Conservation (phyloP, 1,140 invertebrate species). For the Heterodera schachtii region DNA sequence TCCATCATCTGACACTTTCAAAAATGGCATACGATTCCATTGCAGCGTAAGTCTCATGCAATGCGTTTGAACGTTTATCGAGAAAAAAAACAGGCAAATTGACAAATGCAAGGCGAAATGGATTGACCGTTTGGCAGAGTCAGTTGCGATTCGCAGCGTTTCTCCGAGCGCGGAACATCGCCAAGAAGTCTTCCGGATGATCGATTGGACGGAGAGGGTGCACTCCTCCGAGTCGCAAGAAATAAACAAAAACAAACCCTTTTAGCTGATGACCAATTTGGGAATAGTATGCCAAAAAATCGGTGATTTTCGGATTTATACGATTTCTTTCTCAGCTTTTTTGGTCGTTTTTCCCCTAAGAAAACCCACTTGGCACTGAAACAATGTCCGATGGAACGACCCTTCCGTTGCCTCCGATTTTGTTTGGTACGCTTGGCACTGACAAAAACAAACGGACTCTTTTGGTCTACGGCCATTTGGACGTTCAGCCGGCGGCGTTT, state of each 20-base stretch:
- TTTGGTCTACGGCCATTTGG: slow-evolving; percentile 92
- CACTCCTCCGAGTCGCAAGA: background rate
- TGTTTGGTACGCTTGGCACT: slow-evolving; percentile 81
- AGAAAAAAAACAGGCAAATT: slow-evolving; percentile 72
- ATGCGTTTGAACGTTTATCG: slow-evolving; percentile 2
- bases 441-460: slow-evolving; percentile 82
- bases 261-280: slow-evolving; percentile 74
- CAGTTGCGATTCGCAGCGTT: slow-evolving; percentile 89
- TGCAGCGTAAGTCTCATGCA: background rate
- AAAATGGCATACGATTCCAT: slow-evolving; percentile 9
- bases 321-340: background rate
- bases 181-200: slow-evolving; percentile 76
- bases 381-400: slow-evolving; percentile 75
- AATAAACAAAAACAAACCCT: background rate
- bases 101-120: slow-evolving; percentile 78
- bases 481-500: slow-evolving; percentile 85
- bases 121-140: slow-evolving; percentile 79
- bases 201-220: slow-evolving; percentile 77
- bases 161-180: slow-evolving; percentile 85
- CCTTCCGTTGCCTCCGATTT: slow-evolving; percentile 81
- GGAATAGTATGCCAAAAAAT: slow-evolving; percentile 77
- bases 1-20: background rate
- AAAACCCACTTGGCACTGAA: slow-evolving; percentile 73
- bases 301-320: background rate
- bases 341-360: slow-evolving; percentile 68